Evolutionary conservation across 2,113 vertebrate species (phyloP).

Genomic region (Megaptera novaeangliae): DNA sequence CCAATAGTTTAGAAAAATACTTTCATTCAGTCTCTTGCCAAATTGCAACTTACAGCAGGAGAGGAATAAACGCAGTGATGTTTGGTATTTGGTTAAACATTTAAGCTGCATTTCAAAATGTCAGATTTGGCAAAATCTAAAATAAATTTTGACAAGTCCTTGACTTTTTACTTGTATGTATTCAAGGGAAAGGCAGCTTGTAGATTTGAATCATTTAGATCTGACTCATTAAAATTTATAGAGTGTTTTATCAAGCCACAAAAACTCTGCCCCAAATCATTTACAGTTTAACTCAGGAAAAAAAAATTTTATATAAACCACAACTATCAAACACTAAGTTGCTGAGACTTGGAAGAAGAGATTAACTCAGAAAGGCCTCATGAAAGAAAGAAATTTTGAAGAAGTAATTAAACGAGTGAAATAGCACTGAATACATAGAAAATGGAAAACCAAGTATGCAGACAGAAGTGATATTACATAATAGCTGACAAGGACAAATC

Average conservation of each 20-base stretch:
- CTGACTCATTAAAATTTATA: conserved; percentile 68
- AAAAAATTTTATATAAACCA: conserved; percentile 43
- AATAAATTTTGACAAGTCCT: conserved; percentile 53
- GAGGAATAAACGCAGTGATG: neutral
- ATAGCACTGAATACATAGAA: conserved; percentile 21
- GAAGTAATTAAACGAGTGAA: conserved; percentile 42
- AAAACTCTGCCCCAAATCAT: conserved; percentile 56
- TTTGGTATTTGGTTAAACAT: conserved; percentile 47
- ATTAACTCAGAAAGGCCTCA: conserved; percentile 48
- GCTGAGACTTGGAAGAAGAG: conserved; percentile 50
- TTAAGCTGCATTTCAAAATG: conserved; percentile 57
- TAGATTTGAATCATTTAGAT: conserved; percentile 60
- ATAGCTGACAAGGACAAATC: conserved; percentile 21
- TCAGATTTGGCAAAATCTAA: conserved; percentile 59
- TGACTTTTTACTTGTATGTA: conserved; percentile 51
- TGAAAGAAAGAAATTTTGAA: conserved; percentile 55
- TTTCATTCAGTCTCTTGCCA: conserved; percentile 10
- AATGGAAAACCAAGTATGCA: conserved; percentile 33
- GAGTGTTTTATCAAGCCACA: conserved; percentile 39
- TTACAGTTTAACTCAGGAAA: conserved; percentile 33
- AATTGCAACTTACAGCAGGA: conserved; percentile 18
- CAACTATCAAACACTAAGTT: conserved; percentile 36
- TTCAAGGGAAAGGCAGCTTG: conserved; percentile 60
- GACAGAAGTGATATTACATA: conserved; percentile 4
- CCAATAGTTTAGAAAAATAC: neutral